Conservation (phyloP, 2,888 invertebrate species). For the Oxyscelio sp. region DNA sequence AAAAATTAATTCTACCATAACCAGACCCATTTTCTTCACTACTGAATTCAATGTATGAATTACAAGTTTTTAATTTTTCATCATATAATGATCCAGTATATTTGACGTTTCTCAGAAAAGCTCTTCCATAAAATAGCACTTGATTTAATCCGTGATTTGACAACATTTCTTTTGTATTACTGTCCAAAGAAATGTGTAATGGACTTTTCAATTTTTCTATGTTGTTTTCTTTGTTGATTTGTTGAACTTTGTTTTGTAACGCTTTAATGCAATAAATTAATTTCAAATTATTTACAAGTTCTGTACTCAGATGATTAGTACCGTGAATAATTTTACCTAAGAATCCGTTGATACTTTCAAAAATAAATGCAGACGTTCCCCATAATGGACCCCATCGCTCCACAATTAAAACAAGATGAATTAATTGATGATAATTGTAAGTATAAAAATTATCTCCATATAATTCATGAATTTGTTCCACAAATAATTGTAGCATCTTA, state of each 20-base stretch:
- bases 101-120: neutral
- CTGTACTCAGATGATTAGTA: constrained; percentile 9
- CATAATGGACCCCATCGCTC: constrained; percentile 19
- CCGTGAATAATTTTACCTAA: constrained; percentile 28
- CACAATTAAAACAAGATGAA: neutral
- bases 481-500: constrained; percentile 12
- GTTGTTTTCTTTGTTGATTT: too few species aligned
- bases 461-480: neutral
- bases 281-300: constrained; percentile 45
- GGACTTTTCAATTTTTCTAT: neutral
- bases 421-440: constrained; percentile 8
- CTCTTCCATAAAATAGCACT: constrained; percentile 2
- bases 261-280: too few species aligned
- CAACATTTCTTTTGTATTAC: neutral
- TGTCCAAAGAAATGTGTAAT: neutral
- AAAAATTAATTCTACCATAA: constrained; percentile 15
- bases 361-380: constrained; percentile 20
- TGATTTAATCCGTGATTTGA: neutral
- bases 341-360: constrained; percentile 30
- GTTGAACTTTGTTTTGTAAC: too few species aligned
- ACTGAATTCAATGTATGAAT: constrained; percentile 26
- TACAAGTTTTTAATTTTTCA: constrained; percentile 1
- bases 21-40: neutral
- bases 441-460: constrained; percentile 8
- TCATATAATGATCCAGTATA: constrained; percentile 22